Conservation (phyloP, 2,113 vertebrate genomes). For the Narcine bancroftii region DNA sequence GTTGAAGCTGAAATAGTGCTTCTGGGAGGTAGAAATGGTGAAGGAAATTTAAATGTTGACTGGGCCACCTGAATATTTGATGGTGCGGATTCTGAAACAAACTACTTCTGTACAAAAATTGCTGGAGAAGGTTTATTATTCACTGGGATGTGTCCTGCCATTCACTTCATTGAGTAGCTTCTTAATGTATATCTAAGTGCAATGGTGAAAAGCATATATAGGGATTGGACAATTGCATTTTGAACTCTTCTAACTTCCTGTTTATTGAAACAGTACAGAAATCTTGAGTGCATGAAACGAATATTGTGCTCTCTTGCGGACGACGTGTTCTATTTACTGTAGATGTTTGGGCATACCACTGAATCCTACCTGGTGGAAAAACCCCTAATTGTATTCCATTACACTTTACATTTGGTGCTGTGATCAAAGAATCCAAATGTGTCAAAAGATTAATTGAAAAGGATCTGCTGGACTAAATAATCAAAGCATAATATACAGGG, state of each 20-base stretch:
- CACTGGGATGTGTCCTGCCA: not conserved
- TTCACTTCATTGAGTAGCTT: not conserved
- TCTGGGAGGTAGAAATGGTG: slow-evolving; percentile 36
- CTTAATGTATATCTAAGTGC: not conserved
- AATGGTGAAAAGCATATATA: not conserved
- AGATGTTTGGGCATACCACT: not conserved
- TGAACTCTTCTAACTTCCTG: not conserved
- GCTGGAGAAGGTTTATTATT: not conserved
- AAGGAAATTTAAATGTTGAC: slow-evolving; percentile 16
- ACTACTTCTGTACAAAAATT: not conserved
- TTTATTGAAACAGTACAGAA: not conserved
- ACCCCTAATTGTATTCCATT: not conserved
- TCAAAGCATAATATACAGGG: not conserved
- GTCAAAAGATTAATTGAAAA: not conserved
- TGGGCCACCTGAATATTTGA: slow-evolving; percentile 19
- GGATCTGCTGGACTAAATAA: not conserved
- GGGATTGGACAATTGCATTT: not conserved
- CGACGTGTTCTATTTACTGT: not conserved
- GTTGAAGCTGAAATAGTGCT: slow-evolving; percentile 33
- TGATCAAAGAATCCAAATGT: not conserved
- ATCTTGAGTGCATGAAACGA: not conserved
- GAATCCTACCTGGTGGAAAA: not conserved
- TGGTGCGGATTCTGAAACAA: not conserved
- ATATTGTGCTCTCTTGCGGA: not conserved
- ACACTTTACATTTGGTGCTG: not conserved